Evolutionary conservation across 1,140 invertebrate species (phyloP).

Genomic region (Colletes latitarsis): DNA sequence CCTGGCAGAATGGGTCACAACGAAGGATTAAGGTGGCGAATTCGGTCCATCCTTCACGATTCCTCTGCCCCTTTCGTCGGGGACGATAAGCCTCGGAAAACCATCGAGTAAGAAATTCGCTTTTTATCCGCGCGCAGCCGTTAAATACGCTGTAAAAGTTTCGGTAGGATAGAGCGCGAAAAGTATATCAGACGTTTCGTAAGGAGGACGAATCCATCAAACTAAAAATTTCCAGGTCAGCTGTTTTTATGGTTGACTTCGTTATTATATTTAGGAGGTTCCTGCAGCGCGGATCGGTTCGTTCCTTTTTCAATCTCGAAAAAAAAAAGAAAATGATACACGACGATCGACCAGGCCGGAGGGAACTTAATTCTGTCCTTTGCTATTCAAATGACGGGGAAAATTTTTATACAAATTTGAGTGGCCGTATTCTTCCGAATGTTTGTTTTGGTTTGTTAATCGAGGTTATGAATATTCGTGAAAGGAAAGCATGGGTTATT

Average conservation of each 20-base stretch:
- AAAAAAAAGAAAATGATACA: background rate
- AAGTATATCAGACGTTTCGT: background rate
- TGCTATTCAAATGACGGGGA: too few relatives aligned
- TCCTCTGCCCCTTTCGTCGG: background rate
- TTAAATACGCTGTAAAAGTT: conserved; percentile 19
- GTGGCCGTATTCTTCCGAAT: too few relatives aligned
- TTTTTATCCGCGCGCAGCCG: background rate
- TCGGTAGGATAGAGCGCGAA: background rate
- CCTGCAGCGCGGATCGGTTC: background rate
- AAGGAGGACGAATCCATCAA: conserved; percentile 31
- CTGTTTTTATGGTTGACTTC: conserved; percentile 10
- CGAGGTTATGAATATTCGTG: too few relatives aligned
- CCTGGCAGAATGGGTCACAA: background rate
- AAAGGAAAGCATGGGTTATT: too few relatives aligned
- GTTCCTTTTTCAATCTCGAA: background rate
- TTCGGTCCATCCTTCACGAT: background rate
- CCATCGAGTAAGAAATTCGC: background rate
- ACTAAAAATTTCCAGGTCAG: conserved; percentile 27
- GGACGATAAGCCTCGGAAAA: background rate
- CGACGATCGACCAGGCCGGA: background rate
- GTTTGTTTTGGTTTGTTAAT: too few relatives aligned
- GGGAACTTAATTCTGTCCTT: background rate
- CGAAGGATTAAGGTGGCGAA: conserved; percentile 1
- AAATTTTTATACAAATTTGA: background rate
- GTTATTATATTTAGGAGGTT: conserved; percentile 6